Evolutionary conservation across 2,797 vertebrate genomes (phyloP), one percentile per base, ranked within the genome.

Genomic region (Leptoclinus maculatus): DNA sequence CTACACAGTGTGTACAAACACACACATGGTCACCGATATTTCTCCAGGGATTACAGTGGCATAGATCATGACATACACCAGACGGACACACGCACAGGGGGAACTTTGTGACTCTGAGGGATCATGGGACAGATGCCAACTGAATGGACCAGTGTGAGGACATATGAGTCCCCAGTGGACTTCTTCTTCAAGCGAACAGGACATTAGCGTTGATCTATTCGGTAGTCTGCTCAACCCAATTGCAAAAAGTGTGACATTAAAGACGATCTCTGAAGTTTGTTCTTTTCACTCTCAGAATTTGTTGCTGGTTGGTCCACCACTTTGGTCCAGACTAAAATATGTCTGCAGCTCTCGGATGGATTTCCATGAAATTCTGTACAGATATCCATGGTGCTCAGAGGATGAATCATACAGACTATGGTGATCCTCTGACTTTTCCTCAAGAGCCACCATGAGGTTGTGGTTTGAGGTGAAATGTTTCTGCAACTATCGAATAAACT

Each of bases 121-220:
- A 82, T 85, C 66, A 79, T 21, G 56, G 81, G 80, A 87, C 90
- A 89, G 86, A 92, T 90, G 90, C 83, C 87, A 81, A 58, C 79
- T 82, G 80, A 91, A 84, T 87, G 79, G 89, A 82, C 63, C 74
- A 60, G 70, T 62, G 75, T 59, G 53, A 83, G 83, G 82, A 87
- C 72, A 76, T 76, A 76, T 47, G 78, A 85, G 66, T 84, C 83
- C 85, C 76, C 74, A 62, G 80, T 66, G 68, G 79, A 87, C 56
- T 25, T 70, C 29, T 70, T 23, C 63, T 73, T 69, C 43, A 66
- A 71, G 63, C 69, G 76, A 71, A 60, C 67, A 32, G 77, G 53
- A 58, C 69, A 79, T 76, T 66, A 67, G 78, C 6, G 23, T 62
- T 66, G 69, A 23, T 53, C 51, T 12, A 13, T 53, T 53, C 23